phyloP scores from a whole-genome alignment of 2,797 vertebrate genomes.

The Crenichthys baileyi region DNA sequence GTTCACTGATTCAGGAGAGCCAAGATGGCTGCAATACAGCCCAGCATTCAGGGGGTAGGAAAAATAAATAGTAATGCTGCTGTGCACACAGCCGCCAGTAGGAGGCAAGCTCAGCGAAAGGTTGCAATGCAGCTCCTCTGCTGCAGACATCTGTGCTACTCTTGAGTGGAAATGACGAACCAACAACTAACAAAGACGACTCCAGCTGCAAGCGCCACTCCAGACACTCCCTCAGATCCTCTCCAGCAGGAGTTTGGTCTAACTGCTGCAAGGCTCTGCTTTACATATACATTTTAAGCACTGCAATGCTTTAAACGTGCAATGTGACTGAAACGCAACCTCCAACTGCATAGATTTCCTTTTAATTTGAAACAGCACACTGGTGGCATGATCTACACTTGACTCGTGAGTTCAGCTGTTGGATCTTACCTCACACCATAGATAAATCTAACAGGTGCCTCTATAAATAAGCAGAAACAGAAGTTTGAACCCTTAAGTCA shows the following conservation, averaged over 20 bases:
- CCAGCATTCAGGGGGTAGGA: constrained; percentile 4
- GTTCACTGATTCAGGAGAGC: constrained; percentile 46
- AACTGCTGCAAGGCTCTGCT: constrained; percentile 20
- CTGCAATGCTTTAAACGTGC: constrained; percentile 20
- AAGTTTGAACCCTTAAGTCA: background rate
- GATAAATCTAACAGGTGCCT: constrained; percentile 47
- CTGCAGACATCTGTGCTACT: constrained; percentile 37
- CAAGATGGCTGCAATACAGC: constrained; percentile 52
- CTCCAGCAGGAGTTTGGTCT: constrained; percentile 22
- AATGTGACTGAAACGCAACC: constrained; percentile 42
- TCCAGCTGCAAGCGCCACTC: constrained; percentile 18
- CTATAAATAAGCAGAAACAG: constrained; percentile 45
- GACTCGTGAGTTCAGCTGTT: constrained; percentile 50
- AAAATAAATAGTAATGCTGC: background rate
- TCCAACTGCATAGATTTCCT: constrained; percentile 58
- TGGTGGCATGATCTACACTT: constrained; percentile 48
- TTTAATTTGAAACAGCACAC: constrained; percentile 58
- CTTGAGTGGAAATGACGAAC: constrained; percentile 27
- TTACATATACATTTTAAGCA: constrained; percentile 51
- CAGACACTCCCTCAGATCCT: constrained; percentile 10
- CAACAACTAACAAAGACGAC: constrained; percentile 19
- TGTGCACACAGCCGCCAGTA: constrained; percentile 36
- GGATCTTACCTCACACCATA: constrained; percentile 32
- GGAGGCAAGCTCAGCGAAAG: constrained; percentile 41
- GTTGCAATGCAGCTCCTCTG: constrained; percentile 5